These are phyloP conservation scores for Sesia apiformis DNA, from an alignment of 2,888 invertebrate genomes.

Conservation along the genomic window DNA sequence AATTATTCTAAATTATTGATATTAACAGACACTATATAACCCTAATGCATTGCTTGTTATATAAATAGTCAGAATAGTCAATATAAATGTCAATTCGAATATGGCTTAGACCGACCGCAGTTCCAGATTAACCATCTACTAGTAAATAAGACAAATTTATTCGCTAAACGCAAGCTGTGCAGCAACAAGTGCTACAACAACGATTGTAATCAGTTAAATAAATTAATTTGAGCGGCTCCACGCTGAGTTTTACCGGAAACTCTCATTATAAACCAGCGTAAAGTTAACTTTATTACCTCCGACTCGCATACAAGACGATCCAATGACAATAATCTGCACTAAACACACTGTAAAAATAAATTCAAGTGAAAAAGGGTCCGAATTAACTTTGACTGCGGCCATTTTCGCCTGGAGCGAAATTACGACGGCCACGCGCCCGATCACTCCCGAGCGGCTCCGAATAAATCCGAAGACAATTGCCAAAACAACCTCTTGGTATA, in stretches of 20 bases:
- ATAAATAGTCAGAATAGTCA: no score
- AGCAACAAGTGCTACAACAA: neutral
- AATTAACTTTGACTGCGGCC: slow-evolving; percentile 23
- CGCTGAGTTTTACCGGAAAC: slow-evolving; percentile 19
- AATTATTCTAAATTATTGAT: no score
- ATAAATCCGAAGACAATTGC: slow-evolving; percentile 34
- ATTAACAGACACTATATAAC: no score
- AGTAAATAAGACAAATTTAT: neutral
- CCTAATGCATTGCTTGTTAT: no score
- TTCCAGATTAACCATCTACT: neutral
- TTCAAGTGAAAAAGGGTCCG: slow-evolving; percentile 21
- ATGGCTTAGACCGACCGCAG: neutral
- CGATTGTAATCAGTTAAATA: slow-evolving; percentile 10
- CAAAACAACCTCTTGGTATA: slow-evolving; percentile 15
- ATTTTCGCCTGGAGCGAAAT: slow-evolving; percentile 28
- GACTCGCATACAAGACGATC: slow-evolving; percentile 16
- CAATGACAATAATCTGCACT: slow-evolving; percentile 36
- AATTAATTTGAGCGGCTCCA: slow-evolving; percentile 8
- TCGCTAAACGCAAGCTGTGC: neutral
- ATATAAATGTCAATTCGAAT: neutral
- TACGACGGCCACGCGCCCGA: slow-evolving; percentile 45
- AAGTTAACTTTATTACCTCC: slow-evolving; percentile 33
- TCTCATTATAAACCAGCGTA: slow-evolving; percentile 23
- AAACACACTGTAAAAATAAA: slow-evolving; percentile 31
- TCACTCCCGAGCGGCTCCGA: slow-evolving; percentile 36